phyloP scores from a whole-genome alignment of 2,113 vertebrate genomes.

The Myodes glareolus region DNA sequence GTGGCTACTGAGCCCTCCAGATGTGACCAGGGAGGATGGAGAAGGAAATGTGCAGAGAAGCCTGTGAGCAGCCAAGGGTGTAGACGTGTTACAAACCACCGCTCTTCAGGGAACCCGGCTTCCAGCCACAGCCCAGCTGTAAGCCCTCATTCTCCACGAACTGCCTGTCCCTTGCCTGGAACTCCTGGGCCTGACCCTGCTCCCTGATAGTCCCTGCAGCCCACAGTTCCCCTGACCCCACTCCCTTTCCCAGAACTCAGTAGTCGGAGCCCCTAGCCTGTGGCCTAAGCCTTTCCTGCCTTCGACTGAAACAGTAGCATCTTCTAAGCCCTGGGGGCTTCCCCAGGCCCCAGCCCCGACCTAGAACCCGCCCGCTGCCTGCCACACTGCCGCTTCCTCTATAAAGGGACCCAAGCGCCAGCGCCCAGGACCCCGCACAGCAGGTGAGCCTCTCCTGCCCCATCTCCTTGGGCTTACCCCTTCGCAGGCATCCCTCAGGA shows the following conservation, averaged over 20 bases:
- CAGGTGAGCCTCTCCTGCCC: conserved; percentile 73
- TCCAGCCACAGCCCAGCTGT: conserved; percentile 27
- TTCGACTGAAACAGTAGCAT: conserved; percentile 70
- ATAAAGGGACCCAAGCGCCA: conserved; percentile 78
- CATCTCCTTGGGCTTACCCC: not conserved
- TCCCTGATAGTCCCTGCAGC: conserved; percentile 27
- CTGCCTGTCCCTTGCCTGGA: conserved; percentile 63
- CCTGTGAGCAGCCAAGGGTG: not conserved
- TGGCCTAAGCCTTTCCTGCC: conserved; percentile 82
- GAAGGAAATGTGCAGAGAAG: conserved; percentile 26
- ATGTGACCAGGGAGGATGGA: not conserved
- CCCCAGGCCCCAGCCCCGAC: conserved; percentile 75
- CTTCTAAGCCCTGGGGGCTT: conserved; percentile 81
- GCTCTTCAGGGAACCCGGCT: conserved; percentile 56
- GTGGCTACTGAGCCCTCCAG: not conserved
- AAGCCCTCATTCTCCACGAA: conserved; percentile 60
- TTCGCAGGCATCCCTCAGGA: not conserved
- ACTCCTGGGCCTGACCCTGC: conserved; percentile 57
- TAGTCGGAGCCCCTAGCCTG: conserved; percentile 55
- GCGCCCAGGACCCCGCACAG: conserved; percentile 65
- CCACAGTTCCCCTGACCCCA: conserved; percentile 49
- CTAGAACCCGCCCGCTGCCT: conserved; percentile 78
- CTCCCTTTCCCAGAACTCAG: conserved; percentile 77
- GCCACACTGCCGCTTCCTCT: conserved; percentile 80
- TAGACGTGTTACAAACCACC: not conserved